Conservation (phyloP, 2,888 invertebrate species). For the Mycalesis mineus region DNA sequence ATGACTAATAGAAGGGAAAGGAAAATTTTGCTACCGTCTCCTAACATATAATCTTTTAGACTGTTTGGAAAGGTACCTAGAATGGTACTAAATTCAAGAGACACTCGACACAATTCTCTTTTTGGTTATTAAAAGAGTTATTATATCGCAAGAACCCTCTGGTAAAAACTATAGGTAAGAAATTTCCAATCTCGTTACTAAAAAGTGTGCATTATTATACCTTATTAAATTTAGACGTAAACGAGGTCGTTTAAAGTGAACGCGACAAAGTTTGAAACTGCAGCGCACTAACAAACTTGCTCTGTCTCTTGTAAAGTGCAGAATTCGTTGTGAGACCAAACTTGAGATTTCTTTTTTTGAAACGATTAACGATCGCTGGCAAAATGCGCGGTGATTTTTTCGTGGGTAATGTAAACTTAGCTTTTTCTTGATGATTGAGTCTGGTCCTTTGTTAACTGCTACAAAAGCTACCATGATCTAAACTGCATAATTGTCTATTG, state of each 20-base stretch:
- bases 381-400: neutral
- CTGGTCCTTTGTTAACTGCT: no score
- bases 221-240: constrained; percentile 25
- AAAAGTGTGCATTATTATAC: constrained; percentile 27
- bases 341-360: constrained; percentile 17
- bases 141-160: neutral
- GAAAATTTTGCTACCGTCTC: no score
- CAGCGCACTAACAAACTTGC: constrained; percentile 30
- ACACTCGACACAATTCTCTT: no score
- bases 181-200: constrained; percentile 8
- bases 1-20: no score
- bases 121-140: no score
- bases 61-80: no score
- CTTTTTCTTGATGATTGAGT: no score
- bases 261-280: constrained; percentile 27
- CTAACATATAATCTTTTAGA: no score
- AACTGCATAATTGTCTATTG: no score
- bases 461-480: no score
- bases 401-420: neutral
- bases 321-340: constrained; percentile 26
- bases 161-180: neutral
- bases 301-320: constrained; percentile 29
- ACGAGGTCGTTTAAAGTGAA: constrained; percentile 27
- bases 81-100: no score
- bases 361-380: constrained; percentile 1